phyloP scores from a whole-genome alignment of 1,140 invertebrate genomes.

The Lineus longissimus region DNA sequence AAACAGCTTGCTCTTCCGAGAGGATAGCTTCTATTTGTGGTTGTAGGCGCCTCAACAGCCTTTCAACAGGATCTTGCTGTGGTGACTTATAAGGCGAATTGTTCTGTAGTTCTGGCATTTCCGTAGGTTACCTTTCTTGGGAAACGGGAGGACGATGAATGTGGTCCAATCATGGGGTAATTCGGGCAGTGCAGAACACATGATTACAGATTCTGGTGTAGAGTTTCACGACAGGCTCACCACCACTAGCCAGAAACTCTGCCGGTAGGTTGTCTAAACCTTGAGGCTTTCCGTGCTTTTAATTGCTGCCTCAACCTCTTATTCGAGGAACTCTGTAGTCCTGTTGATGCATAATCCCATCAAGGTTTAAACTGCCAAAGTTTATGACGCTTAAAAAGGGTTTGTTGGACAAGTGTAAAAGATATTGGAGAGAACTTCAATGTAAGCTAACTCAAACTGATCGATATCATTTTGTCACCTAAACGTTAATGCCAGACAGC shows the following conservation, averaged over 20 bases:
- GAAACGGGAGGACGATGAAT: constrained; percentile 20
- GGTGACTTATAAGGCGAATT: constrained; percentile 22
- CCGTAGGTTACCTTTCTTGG: constrained; percentile 23
- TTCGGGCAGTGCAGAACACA: too few relatives aligned
- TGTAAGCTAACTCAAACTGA: too few relatives aligned
- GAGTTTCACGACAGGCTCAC: not conserved
- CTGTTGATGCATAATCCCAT: too few relatives aligned
- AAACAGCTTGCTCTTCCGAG: too few relatives aligned
- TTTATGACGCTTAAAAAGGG: too few relatives aligned
- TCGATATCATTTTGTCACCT: too few relatives aligned
- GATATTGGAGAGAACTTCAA: too few relatives aligned
- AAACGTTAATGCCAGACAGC: too few relatives aligned
- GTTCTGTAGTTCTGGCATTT: constrained; percentile 22
- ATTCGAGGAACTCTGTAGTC: not conserved
- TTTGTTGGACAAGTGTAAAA: too few relatives aligned
- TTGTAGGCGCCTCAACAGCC: constrained; percentile 17
- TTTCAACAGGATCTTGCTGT: constrained; percentile 21
- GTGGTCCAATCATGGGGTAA: constrained; percentile 13
- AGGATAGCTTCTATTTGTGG: too few relatives aligned
- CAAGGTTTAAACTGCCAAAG: too few relatives aligned
- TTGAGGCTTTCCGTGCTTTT: not conserved
- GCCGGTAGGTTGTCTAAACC: constrained; percentile 1
- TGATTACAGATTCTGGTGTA: not conserved
- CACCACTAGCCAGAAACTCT: not conserved
- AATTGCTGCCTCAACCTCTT: not conserved